Evolutionary conservation across 2,888 invertebrate species (phyloP).

Genomic region (Idaea aversata): DNA sequence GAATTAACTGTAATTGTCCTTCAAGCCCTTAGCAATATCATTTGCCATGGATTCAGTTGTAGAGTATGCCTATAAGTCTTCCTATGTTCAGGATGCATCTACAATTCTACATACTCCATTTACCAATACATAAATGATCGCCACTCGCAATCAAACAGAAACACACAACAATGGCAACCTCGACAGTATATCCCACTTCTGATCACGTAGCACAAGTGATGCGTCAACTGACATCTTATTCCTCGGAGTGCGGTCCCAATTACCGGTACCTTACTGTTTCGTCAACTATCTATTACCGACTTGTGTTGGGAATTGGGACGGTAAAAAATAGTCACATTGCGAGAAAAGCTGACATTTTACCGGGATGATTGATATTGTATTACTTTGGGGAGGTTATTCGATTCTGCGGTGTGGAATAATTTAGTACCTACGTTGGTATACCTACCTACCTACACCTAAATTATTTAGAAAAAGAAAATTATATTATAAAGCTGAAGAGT

Average conservation of each 20-base stretch:
- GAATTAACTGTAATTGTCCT: too few relatives aligned
- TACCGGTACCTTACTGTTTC: conserved; percentile 68
- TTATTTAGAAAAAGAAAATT: too few relatives aligned
- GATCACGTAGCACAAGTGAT: not conserved
- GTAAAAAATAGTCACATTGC: conserved; percentile 53
- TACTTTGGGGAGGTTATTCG: not conserved
- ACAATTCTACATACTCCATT: not conserved
- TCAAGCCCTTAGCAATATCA: too few relatives aligned
- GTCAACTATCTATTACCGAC: conserved; percentile 66
- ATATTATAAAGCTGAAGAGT: too few relatives aligned
- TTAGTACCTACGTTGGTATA: not conserved
- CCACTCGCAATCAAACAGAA: not conserved
- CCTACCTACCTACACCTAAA: not conserved
- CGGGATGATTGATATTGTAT: conserved; percentile 1
- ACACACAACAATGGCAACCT: not conserved
- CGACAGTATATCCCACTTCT: not conserved
- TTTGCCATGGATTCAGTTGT: not conserved
- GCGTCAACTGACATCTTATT: conserved; percentile 30
- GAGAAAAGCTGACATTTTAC: not conserved
- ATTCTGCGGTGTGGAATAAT: not conserved
- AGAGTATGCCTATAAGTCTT: too few relatives aligned
- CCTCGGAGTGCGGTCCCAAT: conserved; percentile 67
- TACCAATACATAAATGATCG: not conserved
- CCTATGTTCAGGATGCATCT: too few relatives aligned
- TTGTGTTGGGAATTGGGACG: conserved; percentile 55